Evolutionary conservation across 1,140 invertebrate genomes (phyloP).

Genomic region (Helicoverpa armigera): DNA sequence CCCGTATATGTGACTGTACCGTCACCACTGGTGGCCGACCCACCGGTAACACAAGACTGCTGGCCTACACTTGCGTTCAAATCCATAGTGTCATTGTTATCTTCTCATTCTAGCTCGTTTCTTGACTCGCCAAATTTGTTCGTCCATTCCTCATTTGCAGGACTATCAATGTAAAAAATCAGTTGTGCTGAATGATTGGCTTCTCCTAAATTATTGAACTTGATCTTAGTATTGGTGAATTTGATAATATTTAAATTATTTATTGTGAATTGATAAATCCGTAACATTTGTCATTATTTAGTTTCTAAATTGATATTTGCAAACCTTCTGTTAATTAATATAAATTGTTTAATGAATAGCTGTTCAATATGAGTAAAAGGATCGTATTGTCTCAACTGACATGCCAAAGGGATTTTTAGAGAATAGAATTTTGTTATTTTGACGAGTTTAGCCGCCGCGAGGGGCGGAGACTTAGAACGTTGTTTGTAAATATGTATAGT

Average conservation of each 20-base stretch:
- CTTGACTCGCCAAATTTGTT: too few relatives aligned
- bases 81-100: slow-evolving; percentile 17
- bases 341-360: background rate
- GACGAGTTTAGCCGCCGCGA: slow-evolving; percentile 47
- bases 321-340: too few relatives aligned
- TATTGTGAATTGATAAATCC: background rate
- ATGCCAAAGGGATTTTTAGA: slow-evolving; percentile 53
- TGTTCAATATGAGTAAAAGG: background rate
- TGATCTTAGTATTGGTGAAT: too few relatives aligned
- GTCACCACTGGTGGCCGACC: slow-evolving; percentile 64
- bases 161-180: too few relatives aligned
- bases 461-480: slow-evolving; percentile 31
- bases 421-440: slow-evolving; percentile 55
- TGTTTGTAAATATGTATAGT: slow-evolving; percentile 79
- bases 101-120: background rate
- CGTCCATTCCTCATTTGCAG: too few relatives aligned
- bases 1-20: slow-evolving; percentile 81
- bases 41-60: slow-evolving; percentile 44
- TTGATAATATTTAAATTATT: background rate
- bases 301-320: background rate
- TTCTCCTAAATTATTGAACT: too few relatives aligned
- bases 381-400: slow-evolving; percentile 18
- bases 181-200: too few relatives aligned
- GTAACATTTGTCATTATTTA: background rate
- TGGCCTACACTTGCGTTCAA: background rate